These are phyloP conservation scores for Egretta garzetta DNA, from an alignment of 2,113 vertebrate species.

Conservation along the genomic window DNA sequence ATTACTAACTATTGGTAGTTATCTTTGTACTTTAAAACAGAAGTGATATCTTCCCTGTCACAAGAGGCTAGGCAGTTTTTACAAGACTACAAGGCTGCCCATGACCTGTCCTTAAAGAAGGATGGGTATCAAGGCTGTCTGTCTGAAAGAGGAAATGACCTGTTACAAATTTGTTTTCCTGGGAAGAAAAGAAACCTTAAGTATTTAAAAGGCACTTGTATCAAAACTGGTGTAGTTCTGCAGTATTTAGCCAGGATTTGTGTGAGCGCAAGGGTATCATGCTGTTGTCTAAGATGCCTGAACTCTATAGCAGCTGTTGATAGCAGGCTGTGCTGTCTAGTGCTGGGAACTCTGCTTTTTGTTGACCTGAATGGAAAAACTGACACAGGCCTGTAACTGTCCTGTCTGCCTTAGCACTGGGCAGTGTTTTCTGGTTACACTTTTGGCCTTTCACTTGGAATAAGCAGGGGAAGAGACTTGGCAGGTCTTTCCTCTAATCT, in stretches of 20 bases:
- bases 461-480: slow-evolving; percentile 1
- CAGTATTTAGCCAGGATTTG: not conserved
- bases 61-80: not conserved
- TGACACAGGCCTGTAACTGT: not conserved
- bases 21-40: not conserved
- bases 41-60: not conserved
- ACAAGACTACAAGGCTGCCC: not conserved
- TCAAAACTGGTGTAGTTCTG: not conserved
- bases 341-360: not conserved
- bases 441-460: slow-evolving; percentile 5
- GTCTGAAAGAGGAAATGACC: not conserved
- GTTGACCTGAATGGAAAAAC: not conserved
- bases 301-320: not conserved
- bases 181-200: not conserved
- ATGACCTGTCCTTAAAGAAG: not conserved
- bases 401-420: not conserved
- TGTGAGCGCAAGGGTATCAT: not conserved
- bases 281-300: not conserved
- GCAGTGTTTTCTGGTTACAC: not conserved
- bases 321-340: not conserved
- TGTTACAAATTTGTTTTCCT: not conserved
- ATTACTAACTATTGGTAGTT: not conserved
- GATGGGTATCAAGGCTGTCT: not conserved
- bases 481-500: slow-evolving; percentile 15
- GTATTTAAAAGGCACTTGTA: rapidly evolving